Percentiles rank a stretch among this genome's conserved stretches.
phyloP scores from a whole-genome alignment of 2,888 invertebrate species.

The Linnaemya tessellans region DNA sequence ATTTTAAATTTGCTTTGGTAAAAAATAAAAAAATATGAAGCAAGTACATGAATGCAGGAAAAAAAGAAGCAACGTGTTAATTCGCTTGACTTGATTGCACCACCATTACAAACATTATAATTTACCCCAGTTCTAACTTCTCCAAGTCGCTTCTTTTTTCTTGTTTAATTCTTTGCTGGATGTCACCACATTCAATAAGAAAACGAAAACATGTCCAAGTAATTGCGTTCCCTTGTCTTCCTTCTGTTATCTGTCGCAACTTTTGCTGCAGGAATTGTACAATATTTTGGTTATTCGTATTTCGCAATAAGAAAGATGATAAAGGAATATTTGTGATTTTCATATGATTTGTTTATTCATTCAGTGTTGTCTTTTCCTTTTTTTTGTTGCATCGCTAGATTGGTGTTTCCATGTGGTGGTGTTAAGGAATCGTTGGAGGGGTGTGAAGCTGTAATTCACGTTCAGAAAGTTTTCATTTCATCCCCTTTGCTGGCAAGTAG shows the following conservation, averaged over 20 bases:
- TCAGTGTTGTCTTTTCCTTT: conserved; percentile 55
- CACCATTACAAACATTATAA: conserved; percentile 53
- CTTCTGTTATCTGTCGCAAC: conserved; percentile 66
- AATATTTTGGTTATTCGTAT: conserved; percentile 26
- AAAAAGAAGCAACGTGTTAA: conserved; percentile 68
- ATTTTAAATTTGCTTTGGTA: conserved; percentile 58
- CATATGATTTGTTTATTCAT: conserved; percentile 68
- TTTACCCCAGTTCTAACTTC: conserved; percentile 34
- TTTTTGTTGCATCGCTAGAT: conserved; percentile 36
- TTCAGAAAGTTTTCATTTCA: conserved; percentile 25
- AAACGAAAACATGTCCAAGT: conserved; percentile 61
- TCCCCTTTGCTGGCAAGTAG: conserved; percentile 37
- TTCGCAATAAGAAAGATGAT: conserved; percentile 27
- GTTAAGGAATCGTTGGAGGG: conserved; percentile 20
- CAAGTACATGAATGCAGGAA: not conserved
- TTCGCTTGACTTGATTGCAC: conserved; percentile 68
- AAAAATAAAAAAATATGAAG: conserved; percentile 48
- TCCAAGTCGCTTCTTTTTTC: conserved; percentile 3
- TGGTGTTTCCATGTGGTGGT: conserved; percentile 17
- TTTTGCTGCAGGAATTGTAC: conserved; percentile 45
- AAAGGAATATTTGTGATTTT: conserved; percentile 67
- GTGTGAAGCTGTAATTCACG: conserved; percentile 60
- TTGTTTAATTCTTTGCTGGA: conserved; percentile 18
- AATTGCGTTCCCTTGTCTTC: conserved; percentile 71
- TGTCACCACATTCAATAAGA: conserved; percentile 58